Percentiles rank a stretch among this genome's conserved stretches.
Conservation (phyloP, 2,113 vertebrate species). For the Tamias sibiricus region DNA sequence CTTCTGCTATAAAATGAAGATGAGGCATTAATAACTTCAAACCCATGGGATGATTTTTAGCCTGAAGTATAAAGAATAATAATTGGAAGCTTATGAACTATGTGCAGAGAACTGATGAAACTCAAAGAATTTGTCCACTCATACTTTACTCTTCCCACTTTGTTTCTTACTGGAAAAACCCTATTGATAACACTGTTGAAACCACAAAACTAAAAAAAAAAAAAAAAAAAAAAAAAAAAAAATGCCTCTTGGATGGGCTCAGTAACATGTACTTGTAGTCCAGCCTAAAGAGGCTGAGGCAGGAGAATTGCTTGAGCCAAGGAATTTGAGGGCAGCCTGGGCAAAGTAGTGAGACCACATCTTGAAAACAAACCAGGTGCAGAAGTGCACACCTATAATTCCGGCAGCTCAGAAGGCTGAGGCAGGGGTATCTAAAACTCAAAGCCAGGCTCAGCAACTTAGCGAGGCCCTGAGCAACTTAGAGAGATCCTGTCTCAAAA, state of each 20-base stretch:
- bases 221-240: background rate
- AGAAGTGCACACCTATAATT: no score
- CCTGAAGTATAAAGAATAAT: background rate
- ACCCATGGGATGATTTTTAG: slow-evolving; percentile 17
- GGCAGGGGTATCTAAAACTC: no score
- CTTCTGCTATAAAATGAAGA: background rate
- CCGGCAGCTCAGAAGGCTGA: no score
- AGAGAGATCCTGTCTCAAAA: no score
- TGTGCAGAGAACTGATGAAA: background rate
- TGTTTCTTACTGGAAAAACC: background rate
- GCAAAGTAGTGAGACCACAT: background rate
- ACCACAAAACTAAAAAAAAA: background rate
- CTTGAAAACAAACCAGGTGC: no score
- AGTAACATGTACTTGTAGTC: background rate
- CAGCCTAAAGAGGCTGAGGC: no score
- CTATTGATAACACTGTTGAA: background rate
- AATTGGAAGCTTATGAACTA: background rate
- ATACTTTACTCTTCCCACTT: background rate
- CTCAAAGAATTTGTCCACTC: background rate
- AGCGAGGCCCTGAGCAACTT: no score
- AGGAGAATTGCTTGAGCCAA: background rate
- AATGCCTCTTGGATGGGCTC: background rate
- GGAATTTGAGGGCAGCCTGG: background rate
- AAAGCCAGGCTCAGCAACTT: no score
- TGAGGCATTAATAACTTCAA: background rate